phyloP scores from a whole-genome alignment of 2,888 invertebrate species.

The Onthophagus sagittarius region DNA sequence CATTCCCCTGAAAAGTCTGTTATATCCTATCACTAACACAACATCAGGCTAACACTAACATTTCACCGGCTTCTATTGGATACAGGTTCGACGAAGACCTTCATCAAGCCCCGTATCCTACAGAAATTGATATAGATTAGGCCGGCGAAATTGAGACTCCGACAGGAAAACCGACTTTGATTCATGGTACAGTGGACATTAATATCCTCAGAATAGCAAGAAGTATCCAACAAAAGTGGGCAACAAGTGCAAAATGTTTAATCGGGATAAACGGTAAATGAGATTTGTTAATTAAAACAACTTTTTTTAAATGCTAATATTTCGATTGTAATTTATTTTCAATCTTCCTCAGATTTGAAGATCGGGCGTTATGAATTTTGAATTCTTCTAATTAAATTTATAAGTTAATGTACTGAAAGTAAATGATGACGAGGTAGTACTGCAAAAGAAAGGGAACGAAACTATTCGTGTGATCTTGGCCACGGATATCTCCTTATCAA shows the following conservation, averaged over 20 bases:
- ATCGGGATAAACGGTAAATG: too few relatives aligned
- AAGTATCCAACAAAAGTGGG: too few relatives aligned
- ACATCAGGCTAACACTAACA: neutral
- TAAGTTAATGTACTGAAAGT: neutral
- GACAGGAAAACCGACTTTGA: neutral
- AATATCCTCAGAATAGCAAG: too few relatives aligned
- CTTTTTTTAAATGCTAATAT: neutral
- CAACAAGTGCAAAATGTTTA: too few relatives aligned
- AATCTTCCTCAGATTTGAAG: too few relatives aligned
- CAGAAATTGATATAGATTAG: neutral
- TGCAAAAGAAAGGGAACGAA: too few relatives aligned
- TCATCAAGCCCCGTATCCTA: neutral
- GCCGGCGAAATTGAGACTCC: neutral
- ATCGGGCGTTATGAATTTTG: neutral
- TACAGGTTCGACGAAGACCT: slow-evolving; percentile 3
- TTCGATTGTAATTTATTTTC: neutral
- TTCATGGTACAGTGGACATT: neutral
- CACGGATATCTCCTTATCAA: neutral
- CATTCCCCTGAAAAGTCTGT: neutral
- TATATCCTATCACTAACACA: neutral
- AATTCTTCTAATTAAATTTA: neutral
- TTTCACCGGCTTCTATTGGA: neutral
- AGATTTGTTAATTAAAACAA: too few relatives aligned
- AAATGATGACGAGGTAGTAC: too few relatives aligned
- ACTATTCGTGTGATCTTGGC: too few relatives aligned